Conservation (phyloP, 2,113 vertebrate species). For the Phasianus colchicus region DNA sequence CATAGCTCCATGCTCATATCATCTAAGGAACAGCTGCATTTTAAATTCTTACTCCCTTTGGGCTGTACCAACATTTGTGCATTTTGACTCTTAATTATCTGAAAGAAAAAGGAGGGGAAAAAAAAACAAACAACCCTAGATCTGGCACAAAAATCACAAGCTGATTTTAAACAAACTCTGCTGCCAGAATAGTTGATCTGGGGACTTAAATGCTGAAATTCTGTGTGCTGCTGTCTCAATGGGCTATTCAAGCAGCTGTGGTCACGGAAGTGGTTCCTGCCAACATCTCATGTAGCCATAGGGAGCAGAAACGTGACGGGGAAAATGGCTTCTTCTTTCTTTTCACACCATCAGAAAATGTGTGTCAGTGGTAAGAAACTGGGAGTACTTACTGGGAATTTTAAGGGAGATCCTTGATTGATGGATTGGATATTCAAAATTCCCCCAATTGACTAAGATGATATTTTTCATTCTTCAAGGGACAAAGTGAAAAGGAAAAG, state of each 20-base stretch:
- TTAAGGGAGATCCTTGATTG: neutral
- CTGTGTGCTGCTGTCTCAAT: neutral
- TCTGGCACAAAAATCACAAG: neutral
- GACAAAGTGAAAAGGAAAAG: neutral
- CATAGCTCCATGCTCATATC: neutral
- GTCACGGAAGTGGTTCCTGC: neutral
- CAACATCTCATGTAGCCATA: accelerated
- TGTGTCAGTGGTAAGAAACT: neutral
- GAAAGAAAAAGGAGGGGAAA: too few species aligned
- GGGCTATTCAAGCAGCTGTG: neutral
- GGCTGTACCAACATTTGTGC: neutral
- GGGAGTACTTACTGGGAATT: neutral
- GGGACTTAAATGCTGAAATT: neutral
- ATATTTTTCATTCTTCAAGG: neutral
- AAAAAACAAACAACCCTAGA: too few species aligned
- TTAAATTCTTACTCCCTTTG: neutral
- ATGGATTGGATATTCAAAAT: neutral
- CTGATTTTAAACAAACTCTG: neutral
- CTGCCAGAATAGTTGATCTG: neutral
- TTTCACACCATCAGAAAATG: neutral
- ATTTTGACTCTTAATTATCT: neutral
- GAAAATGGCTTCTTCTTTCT: neutral
- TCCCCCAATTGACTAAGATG: neutral
- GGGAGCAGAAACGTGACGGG: neutral
- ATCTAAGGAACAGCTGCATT: neutral